Evolutionary conservation across 2,888 invertebrate genomes (phyloP).

Genomic region (Crossocerus cetratus): DNA sequence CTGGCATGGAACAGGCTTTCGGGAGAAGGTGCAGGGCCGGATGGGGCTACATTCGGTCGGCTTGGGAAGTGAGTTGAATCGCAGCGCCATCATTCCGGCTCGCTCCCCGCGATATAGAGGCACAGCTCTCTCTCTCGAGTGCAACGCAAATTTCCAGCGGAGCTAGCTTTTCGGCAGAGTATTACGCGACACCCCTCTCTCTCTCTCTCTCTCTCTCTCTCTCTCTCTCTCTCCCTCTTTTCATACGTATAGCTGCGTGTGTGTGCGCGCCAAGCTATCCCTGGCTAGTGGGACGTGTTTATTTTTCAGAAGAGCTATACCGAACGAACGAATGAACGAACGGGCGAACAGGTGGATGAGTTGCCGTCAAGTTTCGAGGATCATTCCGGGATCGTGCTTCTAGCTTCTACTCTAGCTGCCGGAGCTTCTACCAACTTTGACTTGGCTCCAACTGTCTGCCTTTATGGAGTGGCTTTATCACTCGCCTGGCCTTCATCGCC

Average conservation of each 20-base stretch:
- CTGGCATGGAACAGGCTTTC: no score
- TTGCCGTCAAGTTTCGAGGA: conserved; percentile 66
- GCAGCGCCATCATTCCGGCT: not conserved
- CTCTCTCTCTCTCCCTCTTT: no score
- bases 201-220: no score
- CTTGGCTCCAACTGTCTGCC: no score
- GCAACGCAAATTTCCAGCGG: conserved; percentile 34
- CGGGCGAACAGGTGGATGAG: conserved; percentile 23
- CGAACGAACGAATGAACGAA: not conserved
- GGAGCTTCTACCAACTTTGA: no score
- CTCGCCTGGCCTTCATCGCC: no score
- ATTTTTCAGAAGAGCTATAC: conserved; percentile 1
- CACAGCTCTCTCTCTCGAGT: conserved; percentile 15
- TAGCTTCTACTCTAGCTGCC: not conserved
- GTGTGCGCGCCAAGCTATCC: no score
- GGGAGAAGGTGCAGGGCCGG: not conserved
- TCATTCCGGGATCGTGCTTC: not conserved
- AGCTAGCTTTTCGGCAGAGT: conserved; percentile 10
- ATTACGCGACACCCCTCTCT: conserved; percentile 17
- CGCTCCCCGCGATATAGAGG: not conserved
- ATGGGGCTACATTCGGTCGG: not conserved
- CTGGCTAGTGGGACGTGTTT: conserved; percentile 6
- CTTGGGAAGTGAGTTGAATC: not conserved
- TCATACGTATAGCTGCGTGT: no score
- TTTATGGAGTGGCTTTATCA: no score